A percentile compares a stretch with the other conserved stretches of the same genome.
Conservation (phyloP, 2,888 invertebrate species). For the Drosophila helvetica region DNA sequence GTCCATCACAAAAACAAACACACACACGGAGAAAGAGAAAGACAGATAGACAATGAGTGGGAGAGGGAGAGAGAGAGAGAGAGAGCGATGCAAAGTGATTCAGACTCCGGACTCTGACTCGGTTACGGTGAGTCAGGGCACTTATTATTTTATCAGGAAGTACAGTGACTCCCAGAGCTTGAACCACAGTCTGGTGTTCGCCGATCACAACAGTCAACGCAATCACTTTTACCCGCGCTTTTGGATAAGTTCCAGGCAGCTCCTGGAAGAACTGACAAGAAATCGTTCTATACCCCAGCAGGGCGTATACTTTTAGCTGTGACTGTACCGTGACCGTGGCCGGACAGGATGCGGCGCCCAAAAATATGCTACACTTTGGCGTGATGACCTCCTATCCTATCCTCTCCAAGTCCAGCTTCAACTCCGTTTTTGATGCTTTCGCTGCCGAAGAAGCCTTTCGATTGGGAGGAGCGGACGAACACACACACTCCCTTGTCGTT, state of each 20-base stretch:
- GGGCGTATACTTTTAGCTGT: constrained; percentile 12
- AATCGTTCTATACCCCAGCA: too few species aligned
- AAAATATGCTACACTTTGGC: constrained; percentile 71
- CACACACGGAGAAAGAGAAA: constrained; percentile 14
- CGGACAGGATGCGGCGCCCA: constrained; percentile 48
- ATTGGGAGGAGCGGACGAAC: constrained; percentile 19
- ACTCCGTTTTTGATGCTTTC: constrained; percentile 61
- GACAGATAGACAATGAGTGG: neutral
- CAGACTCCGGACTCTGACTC: neutral
- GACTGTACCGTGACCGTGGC: constrained; percentile 20
- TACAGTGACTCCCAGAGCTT: neutral
- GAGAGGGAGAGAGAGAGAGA: neutral
- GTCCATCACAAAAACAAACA: constrained; percentile 64
- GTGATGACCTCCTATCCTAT: constrained; percentile 11
- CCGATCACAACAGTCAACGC: too few species aligned
- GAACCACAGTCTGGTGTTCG: neutral
- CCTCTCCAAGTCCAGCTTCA: neutral
- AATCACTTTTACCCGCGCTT: too few species aligned
- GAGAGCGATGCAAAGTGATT: neutral
- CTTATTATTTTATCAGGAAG: constrained; percentile 59
- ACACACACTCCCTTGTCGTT: constrained; percentile 69
- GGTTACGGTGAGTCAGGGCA: neutral
- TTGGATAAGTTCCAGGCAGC: too few species aligned
- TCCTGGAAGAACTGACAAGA: neutral
- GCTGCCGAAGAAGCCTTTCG: constrained; percentile 31